Percentiles rank a stretch among this genome's conserved stretches.
Evolutionary conservation across 1,140 invertebrate genomes (phyloP).

Genomic region (Lepidurus couesii): DNA sequence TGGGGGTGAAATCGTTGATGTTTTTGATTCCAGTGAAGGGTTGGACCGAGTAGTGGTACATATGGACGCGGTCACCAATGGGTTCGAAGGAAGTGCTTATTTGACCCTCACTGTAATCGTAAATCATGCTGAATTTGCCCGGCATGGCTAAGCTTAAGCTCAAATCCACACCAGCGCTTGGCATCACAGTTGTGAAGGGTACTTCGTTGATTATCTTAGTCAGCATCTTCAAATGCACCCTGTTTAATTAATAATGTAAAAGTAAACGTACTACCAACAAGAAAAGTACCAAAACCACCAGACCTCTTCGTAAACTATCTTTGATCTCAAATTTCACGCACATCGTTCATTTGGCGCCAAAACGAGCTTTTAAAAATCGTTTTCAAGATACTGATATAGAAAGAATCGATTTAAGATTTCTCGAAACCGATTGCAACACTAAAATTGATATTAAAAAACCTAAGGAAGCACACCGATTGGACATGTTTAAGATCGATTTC

Average conservation of each 20-base stretch:
- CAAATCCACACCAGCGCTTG: conserved; percentile 26
- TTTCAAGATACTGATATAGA: too few species aligned
- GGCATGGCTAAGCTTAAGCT: conserved; percentile 19
- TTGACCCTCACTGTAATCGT: conserved; percentile 25
- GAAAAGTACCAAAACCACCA: background rate
- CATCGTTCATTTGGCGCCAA: too few species aligned
- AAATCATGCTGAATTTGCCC: conserved; percentile 25
- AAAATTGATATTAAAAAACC: too few species aligned
- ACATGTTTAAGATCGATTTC: too few species aligned
- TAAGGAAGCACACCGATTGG: too few species aligned
- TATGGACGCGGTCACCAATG: conserved; percentile 24
- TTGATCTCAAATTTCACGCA: too few species aligned
- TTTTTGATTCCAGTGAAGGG: conserved; percentile 32
- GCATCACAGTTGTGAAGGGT: conserved; percentile 23
- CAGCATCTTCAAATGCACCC: conserved; percentile 12
- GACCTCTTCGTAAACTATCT: too few species aligned
- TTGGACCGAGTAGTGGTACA: conserved; percentile 9
- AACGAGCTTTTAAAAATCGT: too few species aligned
- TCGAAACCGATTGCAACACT: too few species aligned
- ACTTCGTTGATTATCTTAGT: conserved; percentile 29
- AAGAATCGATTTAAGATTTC: too few species aligned
- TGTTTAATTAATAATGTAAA: background rate
- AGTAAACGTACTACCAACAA: background rate
- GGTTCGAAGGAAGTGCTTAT: conserved; percentile 25
- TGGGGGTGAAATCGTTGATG: conserved; percentile 30